Evolutionary conservation across 2,888 invertebrate species (phyloP).

Genomic region (Rhagium mordax): DNA sequence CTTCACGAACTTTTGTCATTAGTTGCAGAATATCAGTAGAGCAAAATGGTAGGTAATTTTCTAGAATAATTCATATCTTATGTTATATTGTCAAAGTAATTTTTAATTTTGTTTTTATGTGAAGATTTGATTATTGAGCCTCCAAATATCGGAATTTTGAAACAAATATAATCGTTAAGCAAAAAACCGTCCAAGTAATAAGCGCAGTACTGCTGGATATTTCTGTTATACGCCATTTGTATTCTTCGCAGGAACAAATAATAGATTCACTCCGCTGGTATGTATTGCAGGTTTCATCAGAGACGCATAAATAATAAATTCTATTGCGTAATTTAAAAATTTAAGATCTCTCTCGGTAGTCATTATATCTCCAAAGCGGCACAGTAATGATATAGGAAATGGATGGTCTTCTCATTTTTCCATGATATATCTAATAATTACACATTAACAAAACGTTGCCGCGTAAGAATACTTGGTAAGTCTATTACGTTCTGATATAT

Average conservation of each 20-base stretch:
- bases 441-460: conserved; percentile 17
- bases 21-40: not conserved
- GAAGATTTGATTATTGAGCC: no score
- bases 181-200: no score
- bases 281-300: not conserved
- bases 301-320: conserved; percentile 6
- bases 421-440: conserved; percentile 41
- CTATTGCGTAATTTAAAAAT: conserved; percentile 11
- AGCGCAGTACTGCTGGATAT: no score
- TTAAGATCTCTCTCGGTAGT: conserved; percentile 7
- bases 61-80: not conserved
- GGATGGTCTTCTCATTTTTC: conserved; percentile 32
- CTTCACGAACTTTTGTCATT: not conserved
- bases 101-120: no score
- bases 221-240: not conserved
- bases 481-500: conserved; percentile 35
- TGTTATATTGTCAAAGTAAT: no score
- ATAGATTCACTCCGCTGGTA: not conserved
- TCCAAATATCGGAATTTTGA: no score
- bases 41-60: no score
- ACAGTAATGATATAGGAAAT: conserved; percentile 30
- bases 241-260: conserved; percentile 1
- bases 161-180: no score
- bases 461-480: conserved; percentile 22
- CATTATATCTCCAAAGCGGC: conserved; percentile 23